Evolutionary conservation across 2,888 invertebrate species (phyloP), one percentile per base, ranked within the genome.

Genomic region (Pardosa pseudoannulata): DNA sequence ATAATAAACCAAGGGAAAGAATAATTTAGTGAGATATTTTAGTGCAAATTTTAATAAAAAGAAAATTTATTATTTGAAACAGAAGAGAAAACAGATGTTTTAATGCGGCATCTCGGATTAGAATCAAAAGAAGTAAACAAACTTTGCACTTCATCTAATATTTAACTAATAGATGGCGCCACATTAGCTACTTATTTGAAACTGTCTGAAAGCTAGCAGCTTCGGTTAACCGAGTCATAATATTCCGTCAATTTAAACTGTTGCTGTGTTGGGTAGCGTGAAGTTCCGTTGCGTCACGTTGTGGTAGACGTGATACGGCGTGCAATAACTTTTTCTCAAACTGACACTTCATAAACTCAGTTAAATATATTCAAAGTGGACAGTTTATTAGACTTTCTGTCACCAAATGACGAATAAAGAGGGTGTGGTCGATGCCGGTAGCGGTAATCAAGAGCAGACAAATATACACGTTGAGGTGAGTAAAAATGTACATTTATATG

Each of bases 371-470:
- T 13, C 31, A 41, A 27, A 70, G 11, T 28, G 16, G 27, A 41
- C 7, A 6, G 5, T 23, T n/a, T 19, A 68, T 11, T 27, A n/a
- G 1, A 27, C 11, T 65, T 76, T 64, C 7, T 36, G 36, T 27
- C 29, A 46, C 41, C 41, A 80, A 87, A 87, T 87, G 87, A 87
- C 87, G n/a, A 87, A 87, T 80, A 76, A 87, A 28, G 87, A 87
- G 87, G 87, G 87, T 80, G 87, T 87, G 87, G 87, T 87, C 80
- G 80, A 75, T 75, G 79, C 87, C 87, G 87, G 79, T 70, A 46
- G 68, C 36, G 74, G 74, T 23, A 80, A 79, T 41, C 75, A 79
- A 67, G 75, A 65, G 16, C 70, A 87, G 65, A 75, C 87, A 16
- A 67, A 80, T 56, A 79, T 87, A 32, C 32, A 62, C 39, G 36